Percentiles rank a stretch among this genome's conserved stretches.
phyloP scores from a whole-genome alignment of 2,888 invertebrate species.

The Formica aserva region DNA sequence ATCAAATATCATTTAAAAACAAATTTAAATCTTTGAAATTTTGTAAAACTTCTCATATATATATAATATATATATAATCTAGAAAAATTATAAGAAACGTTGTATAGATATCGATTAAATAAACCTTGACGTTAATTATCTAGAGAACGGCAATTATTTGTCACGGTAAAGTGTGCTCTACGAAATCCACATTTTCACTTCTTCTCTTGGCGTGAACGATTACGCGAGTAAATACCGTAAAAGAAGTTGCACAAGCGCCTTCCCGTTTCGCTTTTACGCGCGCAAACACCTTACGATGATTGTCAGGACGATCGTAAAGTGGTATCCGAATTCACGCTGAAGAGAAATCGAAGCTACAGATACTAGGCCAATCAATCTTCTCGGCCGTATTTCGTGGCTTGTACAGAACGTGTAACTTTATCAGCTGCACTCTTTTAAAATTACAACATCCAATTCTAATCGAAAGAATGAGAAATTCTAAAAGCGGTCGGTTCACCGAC shows the following conservation, averaged over 20 bases:
- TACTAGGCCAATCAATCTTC: not conserved
- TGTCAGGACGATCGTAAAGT: slow-evolving; percentile 39
- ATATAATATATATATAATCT: not conserved
- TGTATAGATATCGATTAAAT: too few relatives aligned
- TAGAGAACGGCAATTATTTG: not conserved
- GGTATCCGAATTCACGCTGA: slow-evolving; percentile 26
- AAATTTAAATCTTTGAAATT: not conserved
- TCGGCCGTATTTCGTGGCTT: slow-evolving; percentile 19
- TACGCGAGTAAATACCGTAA: slow-evolving; percentile 50
- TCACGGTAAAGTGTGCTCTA: not conserved
- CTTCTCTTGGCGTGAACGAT: slow-evolving; percentile 20
- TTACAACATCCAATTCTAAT: slow-evolving; percentile 7
- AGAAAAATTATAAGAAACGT: not conserved
- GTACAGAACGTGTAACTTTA: slow-evolving; percentile 10
- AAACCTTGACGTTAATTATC: slow-evolving; percentile 3
- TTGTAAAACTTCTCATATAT: not conserved
- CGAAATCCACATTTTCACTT: slow-evolving; percentile 11
- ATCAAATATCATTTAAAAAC: not conserved
- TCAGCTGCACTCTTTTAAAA: not conserved
- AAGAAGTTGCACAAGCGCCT: slow-evolving; percentile 52
- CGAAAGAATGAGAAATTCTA: not conserved
- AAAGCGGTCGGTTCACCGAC: not conserved
- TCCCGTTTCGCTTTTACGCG: slow-evolving; percentile 44
- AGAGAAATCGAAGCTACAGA: slow-evolving; percentile 48
- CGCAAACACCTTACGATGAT: slow-evolving; percentile 19